Conservation (phyloP, 2,113 vertebrate species). For the Camelus dromedarius region DNA sequence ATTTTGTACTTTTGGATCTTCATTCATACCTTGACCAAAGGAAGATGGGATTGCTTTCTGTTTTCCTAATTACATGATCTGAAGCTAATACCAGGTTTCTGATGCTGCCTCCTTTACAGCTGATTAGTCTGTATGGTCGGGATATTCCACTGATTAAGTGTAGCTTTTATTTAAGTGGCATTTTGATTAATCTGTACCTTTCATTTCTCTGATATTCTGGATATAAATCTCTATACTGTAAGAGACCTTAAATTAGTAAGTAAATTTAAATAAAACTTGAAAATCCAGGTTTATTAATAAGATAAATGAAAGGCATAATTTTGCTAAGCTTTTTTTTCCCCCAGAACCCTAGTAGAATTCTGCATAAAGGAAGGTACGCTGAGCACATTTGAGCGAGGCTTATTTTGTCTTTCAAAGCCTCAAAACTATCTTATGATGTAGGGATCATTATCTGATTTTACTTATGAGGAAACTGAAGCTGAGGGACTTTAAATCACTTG, state of each 20-base stretch:
- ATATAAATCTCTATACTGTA: not conserved
- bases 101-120: not conserved
- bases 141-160: not conserved
- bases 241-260: constrained; percentile 28
- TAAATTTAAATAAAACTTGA: constrained; percentile 40
- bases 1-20: constrained; percentile 29
- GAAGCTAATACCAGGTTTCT: not conserved
- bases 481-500: not conserved
- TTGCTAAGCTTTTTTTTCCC: constrained; percentile 35
- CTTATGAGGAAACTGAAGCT: constrained; percentile 5
- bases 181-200: constrained; percentile 25
- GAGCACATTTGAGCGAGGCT: not conserved
- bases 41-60: not conserved
- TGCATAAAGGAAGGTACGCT: not conserved
- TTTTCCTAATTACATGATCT: not conserved
- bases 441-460: constrained; percentile 22
- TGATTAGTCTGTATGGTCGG: constrained; percentile 3
- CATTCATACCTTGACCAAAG: not conserved
- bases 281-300: constrained; percentile 18
- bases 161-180: constrained; percentile 2
- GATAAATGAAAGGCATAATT: not conserved
- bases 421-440: not conserved
- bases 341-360: constrained; percentile 3
- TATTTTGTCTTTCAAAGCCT: constrained; percentile 24
- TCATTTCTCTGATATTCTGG: constrained; percentile 3